These are phyloP conservation scores for Acronicta leporina DNA, from an alignment of 2,888 invertebrate genomes.

Conservation along the genomic window DNA sequence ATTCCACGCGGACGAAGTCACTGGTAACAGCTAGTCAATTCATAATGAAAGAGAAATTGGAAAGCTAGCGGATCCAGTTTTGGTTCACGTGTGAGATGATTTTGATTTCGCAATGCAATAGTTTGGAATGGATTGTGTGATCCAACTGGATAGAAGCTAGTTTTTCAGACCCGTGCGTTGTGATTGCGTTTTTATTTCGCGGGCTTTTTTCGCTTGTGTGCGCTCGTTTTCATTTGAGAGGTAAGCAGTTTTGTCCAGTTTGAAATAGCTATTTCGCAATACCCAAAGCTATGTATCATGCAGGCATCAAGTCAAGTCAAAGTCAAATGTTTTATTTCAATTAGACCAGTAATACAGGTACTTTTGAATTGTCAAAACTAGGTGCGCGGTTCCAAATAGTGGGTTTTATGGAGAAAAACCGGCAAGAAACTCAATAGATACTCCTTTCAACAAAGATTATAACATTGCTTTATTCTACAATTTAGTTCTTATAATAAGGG, in stretches of 20 bases:
- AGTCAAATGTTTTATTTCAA: too few species aligned
- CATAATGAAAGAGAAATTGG: slow-evolving; percentile 54
- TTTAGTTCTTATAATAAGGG: too few species aligned
- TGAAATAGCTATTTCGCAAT: slow-evolving; percentile 16
- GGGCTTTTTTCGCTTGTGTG: slow-evolving; percentile 14
- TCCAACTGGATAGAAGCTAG: slow-evolving; percentile 38
- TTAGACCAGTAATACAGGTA: too few species aligned
- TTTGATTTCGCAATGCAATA: slow-evolving; percentile 49
- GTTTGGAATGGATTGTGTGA: slow-evolving; percentile 51
- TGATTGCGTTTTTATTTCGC: slow-evolving; percentile 47
- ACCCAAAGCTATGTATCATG: neutral
- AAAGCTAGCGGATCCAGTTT: slow-evolving; percentile 13
- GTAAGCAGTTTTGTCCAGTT: slow-evolving; percentile 31
- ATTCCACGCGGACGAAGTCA: too few species aligned
- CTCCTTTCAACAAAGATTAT: too few species aligned
- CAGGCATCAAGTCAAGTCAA: neutral
- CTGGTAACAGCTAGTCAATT: neutral
- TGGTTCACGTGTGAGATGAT: slow-evolving; percentile 25
- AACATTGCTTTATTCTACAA: too few species aligned
- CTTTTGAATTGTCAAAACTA: too few species aligned
- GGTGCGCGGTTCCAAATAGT: too few species aligned
- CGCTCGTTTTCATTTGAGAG: slow-evolving; percentile 37
- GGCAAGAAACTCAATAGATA: too few species aligned
- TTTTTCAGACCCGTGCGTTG: slow-evolving; percentile 43
- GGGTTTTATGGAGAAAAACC: too few species aligned